Evolutionary conservation across 1,140 invertebrate genomes (phyloP), one percentile per base, ranked within the genome.

Genomic region (Danaus plexippus): DNA sequence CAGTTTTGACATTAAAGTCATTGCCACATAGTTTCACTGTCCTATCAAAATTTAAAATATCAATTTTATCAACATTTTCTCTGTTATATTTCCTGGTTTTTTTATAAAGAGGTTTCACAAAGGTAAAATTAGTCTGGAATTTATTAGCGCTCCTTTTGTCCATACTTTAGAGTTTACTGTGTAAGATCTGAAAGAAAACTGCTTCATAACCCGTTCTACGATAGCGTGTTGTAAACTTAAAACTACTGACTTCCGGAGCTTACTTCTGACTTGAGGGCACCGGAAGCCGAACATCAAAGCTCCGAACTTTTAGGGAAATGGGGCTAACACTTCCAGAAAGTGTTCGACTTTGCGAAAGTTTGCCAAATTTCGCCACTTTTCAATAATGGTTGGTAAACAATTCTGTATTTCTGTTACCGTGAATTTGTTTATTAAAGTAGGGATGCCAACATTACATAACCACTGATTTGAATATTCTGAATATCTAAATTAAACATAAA

Each of bases 51-150:
- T 69, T 65, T 54, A 73, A 57, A 18, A 77, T 49, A 32, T 62
- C 63, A 52, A 61, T 58, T 59, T 66, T 71, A 43, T 63, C 64
- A 49, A 47, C 50, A 47, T 67, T 62, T 49, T 64, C 59, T 65
- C 57, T 60, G 48, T 65, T 57, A 49, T 52, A 10, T 13, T 57
- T 64, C 48, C 64, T 79, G 2, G 68, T 15, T 70, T 73, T 80
- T 59, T 56, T 75, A 51, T 83, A 83, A 22, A 83, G 64, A 11
- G 80, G 80, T 73, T 73, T 75, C 0, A 84, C 80, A 41, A 77
- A 77, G 49, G 63, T 64, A 52, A 73, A 61, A 52, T 79, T 76
- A 6, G 62, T 69, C 60, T 75, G 75, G 45, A 84, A 84, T 67
- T 75, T 80, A 18, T 73, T 71, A 18, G 57, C 56, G 1, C 69